These are phyloP conservation scores for Drosophila hamatofila DNA, from an alignment of 2,888 invertebrate genomes.

Conservation along the genomic window DNA sequence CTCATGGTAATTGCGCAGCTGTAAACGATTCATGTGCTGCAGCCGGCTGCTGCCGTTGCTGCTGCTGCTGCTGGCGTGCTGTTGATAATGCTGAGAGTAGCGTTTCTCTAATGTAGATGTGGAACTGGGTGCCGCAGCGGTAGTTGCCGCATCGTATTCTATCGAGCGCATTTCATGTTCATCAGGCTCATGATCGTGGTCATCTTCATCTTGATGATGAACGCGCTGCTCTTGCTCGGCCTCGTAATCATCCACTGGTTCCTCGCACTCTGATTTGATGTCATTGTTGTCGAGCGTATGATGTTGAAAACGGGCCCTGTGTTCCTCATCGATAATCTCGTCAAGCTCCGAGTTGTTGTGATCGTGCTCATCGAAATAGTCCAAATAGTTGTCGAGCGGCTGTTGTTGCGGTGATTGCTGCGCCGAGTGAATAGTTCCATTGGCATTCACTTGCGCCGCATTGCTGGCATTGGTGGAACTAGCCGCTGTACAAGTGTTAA, in stretches of 20 bases:
- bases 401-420: constrained; percentile 63
- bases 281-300: constrained; percentile 70
- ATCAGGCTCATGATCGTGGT: constrained; percentile 61
- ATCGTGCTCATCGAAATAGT: constrained; percentile 82
- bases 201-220: constrained; percentile 50
- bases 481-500: constrained; percentile 60
- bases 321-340: constrained; percentile 83
- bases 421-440: constrained; percentile 25
- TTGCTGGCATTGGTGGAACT: constrained; percentile 35
- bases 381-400: constrained; percentile 80
- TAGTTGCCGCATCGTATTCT: constrained; percentile 34
- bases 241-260: constrained; percentile 72
- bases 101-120: constrained; percentile 61
- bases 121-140: constrained; percentile 56
- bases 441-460: constrained; percentile 39
- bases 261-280: constrained; percentile 83
- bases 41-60: constrained; percentile 38
- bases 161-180: constrained; percentile 70
- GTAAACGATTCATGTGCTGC: constrained; percentile 71
- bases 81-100: constrained; percentile 62
- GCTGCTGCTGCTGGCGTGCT: constrained; percentile 52
- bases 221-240: constrained; percentile 29
- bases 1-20: constrained; percentile 73
- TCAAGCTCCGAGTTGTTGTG: constrained; percentile 80
- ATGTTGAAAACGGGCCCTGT: constrained; percentile 60